These are phyloP conservation scores for Mesoclemmys tuberculata DNA, from an alignment of 2,113 vertebrate species.

Conservation along the genomic window DNA sequence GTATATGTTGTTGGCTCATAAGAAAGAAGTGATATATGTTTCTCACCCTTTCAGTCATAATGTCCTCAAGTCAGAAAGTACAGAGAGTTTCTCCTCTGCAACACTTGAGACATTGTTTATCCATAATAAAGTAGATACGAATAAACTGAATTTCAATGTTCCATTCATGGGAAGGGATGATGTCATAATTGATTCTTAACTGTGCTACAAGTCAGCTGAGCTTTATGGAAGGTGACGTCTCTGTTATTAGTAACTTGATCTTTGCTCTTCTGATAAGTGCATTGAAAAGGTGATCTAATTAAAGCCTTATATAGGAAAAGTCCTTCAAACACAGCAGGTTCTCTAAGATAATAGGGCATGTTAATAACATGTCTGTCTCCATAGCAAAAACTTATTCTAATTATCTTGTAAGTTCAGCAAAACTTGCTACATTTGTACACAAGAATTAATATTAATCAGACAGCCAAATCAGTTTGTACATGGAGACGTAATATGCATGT, in stretches of 20 bases:
- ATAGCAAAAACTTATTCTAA: neutral
- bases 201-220: accelerated
- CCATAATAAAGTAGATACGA: accelerated
- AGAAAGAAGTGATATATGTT: neutral
- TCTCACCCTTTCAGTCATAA: neutral
- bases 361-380: accelerated
- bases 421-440: neutral
- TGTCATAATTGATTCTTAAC: neutral
- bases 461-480: neutral
- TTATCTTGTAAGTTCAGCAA: neutral
- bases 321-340: neutral
- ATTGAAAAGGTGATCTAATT: neutral
- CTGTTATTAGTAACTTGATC: neutral
- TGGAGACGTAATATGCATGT: neutral
- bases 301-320: neutral
- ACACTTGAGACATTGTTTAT: no score
- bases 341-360: neutral
- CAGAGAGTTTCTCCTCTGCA: neutral
- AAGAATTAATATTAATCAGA: neutral
- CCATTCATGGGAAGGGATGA: neutral
- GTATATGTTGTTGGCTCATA: neutral
- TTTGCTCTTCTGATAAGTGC: neutral
- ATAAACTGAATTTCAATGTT: accelerated
- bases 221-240: accelerated
- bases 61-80: neutral